Evolutionary conservation across 2,888 invertebrate species (phyloP), one percentile per base, ranked within the genome.

Genomic region (Drosophila pseudotakahashii): DNA sequence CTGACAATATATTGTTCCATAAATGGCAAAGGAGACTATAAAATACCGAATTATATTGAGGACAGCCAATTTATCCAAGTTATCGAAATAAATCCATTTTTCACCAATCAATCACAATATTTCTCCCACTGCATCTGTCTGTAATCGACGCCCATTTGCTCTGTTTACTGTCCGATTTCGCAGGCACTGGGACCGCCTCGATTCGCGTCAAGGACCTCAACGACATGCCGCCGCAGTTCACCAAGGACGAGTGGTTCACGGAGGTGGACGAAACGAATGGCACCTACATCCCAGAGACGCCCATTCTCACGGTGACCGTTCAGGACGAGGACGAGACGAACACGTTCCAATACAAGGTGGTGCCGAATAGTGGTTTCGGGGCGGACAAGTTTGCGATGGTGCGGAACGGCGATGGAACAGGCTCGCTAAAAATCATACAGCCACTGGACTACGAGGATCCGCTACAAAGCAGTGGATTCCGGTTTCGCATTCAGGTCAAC

Each of bases 331-430:
- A 98, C 89, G 98, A 98, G 93, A 98, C 98, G 0, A 98, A 98
- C 92, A 97, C 97, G 92, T 98, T 98, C 92, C 97, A 98, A 89
- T 98, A 98, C 90, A 98, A 97, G 93, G 96, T 96, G 55, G 96
- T 98, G 84, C 97, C 97, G 91, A 97, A 96, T 91, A 97, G 97
- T 91, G 97, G 97, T 30, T 98, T 97, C 91, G 98, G 98, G 70
- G 97, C 98, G 59, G 98, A 98, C 92, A 98, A 98, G 91, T 98
- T 98, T 92, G 97, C 97, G 36, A 98, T 98, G 98, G 97, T 98
- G 53, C 94, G 98, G 76, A 98, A 98, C 93, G 97, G 96, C 91
- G 98, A 98, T 91, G 98, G 98, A 48, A 98, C 98, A 5, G 98
- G 98, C 42, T 98, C 98, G 6, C 93, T 98, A 83, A 98, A 98